These are phyloP conservation scores for Brienomyrus brachyistius DNA, from an alignment of 2,113 vertebrate species.

Conservation along the genomic window DNA sequence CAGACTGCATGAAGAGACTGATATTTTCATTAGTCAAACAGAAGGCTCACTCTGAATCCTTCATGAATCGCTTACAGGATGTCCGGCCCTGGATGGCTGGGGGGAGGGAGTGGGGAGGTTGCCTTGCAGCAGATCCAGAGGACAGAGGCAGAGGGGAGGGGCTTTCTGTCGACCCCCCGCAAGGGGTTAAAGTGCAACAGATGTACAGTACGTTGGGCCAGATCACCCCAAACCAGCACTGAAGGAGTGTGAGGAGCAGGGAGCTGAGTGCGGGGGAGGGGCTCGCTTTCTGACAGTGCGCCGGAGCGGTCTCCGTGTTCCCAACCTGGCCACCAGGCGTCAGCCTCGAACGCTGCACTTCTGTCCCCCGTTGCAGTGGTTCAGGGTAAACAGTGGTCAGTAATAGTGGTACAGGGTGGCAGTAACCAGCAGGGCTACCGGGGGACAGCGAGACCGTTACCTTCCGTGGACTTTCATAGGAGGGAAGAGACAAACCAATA, in stretches of 20 bases:
- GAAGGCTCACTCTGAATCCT: slow-evolving; percentile 43
- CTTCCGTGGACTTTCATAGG: neutral
- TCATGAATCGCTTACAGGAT: slow-evolving; percentile 46
- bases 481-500: neutral
- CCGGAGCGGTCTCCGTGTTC: neutral
- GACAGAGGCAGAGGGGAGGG: neutral
- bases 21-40: slow-evolving; percentile 29
- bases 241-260: neutral
- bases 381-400: neutral
- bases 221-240: neutral
- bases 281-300: no score
- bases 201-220: neutral
- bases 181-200: slow-evolving; percentile 8
- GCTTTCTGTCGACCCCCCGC: neutral
- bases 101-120: neutral
- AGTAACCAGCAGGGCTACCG: neutral
- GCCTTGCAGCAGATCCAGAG: neutral
- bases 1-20: neutral
- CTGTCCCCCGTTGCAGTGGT: neutral
- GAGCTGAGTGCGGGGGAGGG: neutral
- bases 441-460: neutral
- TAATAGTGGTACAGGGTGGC: neutral
- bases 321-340: neutral
- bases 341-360: neutral
- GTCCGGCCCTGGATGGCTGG: neutral